Conservation (phyloP, 2,797 vertebrate species). For the Enteromius argenteus region DNA sequence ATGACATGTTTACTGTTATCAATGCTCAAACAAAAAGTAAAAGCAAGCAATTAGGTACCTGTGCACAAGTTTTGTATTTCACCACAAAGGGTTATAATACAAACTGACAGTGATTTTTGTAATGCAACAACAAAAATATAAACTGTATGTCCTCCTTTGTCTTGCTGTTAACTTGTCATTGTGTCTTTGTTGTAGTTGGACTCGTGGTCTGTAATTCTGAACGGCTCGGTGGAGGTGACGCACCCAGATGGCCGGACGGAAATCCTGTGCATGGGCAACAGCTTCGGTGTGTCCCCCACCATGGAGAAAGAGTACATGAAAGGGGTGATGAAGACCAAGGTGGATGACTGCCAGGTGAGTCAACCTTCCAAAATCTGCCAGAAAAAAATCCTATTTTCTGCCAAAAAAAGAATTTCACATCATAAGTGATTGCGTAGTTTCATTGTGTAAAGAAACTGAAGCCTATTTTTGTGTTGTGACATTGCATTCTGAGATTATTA, state of each 20-base stretch:
- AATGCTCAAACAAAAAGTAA: neutral
- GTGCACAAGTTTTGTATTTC: neutral
- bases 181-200: slow-evolving; percentile 83
- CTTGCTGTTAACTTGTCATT: neutral
- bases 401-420: neutral
- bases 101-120: neutral
- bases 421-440: neutral
- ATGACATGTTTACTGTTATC: neutral
- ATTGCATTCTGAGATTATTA: neutral
- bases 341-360: slow-evolving; percentile 98
- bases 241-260: slow-evolving; percentile 92
- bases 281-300: slow-evolving; percentile 98
- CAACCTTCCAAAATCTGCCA: neutral
- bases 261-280: slow-evolving; percentile 98
- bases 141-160: neutral
- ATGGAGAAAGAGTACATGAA: slow-evolving; percentile 99
- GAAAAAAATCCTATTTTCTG: neutral
- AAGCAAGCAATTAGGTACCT: neutral
- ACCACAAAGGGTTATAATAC: neutral
- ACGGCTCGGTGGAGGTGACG: slow-evolving; percentile 97
- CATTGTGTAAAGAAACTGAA: neutral
- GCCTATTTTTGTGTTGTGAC: neutral
- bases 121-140: neutral
- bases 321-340: slow-evolving; percentile 98
- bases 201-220: slow-evolving; percentile 99